Conservation (phyloP, 2,888 invertebrate species). For the Sarcophaga subvicina region DNA sequence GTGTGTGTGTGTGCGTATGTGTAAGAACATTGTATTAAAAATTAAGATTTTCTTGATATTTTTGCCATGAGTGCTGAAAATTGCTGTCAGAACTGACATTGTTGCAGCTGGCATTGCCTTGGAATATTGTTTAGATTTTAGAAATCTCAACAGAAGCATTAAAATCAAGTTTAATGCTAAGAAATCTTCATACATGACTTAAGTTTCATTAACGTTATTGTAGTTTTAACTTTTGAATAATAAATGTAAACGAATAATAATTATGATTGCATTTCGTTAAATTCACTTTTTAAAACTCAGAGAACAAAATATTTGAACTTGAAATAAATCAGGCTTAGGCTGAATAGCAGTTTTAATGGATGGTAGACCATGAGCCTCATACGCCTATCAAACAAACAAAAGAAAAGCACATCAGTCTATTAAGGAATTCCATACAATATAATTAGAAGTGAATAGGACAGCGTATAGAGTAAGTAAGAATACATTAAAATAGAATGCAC, state of each 20-base stretch:
- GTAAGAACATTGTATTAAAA: too few relatives aligned
- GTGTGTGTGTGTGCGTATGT: too few relatives aligned
- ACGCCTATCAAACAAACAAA: too few relatives aligned
- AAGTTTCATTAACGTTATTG: slow-evolving; percentile 41
- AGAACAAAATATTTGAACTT: neutral
- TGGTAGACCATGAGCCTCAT: too few relatives aligned
- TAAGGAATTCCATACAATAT: too few relatives aligned
- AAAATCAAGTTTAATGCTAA: slow-evolving; percentile 59
- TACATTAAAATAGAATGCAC: too few relatives aligned
- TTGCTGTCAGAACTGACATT: neutral
- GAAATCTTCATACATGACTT: slow-evolving; percentile 56
- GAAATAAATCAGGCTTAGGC: neutral
- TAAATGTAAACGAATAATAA: neutral
- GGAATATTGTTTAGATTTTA: neutral
- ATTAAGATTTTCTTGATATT: neutral
- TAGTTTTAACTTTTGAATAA: neutral
- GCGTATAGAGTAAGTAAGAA: too few relatives aligned
- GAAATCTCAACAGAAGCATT: neutral
- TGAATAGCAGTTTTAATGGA: too few relatives aligned
- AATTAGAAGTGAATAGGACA: too few relatives aligned
- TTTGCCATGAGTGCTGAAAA: too few relatives aligned
- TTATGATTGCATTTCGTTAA: neutral
- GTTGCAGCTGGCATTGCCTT: neutral
- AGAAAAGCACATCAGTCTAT: too few relatives aligned
- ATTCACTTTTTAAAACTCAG: too few relatives aligned